Percentiles rank a stretch among this genome's conserved stretches.
Conservation (phyloP, 2,888 invertebrate genomes). For the Synanthedon tipuliformis region DNA sequence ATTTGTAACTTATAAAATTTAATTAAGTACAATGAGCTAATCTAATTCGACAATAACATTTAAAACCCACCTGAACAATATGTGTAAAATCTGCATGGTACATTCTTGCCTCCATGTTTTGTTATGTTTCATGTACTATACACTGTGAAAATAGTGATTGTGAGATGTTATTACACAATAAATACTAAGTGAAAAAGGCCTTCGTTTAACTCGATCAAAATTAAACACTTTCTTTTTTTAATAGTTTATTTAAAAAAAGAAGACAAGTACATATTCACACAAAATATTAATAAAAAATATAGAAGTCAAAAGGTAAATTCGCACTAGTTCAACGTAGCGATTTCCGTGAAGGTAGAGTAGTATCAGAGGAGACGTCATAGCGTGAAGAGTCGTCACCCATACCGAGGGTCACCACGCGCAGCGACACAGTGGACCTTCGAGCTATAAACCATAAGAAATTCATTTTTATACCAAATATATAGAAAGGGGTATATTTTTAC, state of each 20-base stretch:
- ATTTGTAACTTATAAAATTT: neutral
- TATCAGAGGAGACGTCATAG: slow-evolving; percentile 4
- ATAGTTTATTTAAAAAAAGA: too few relatives aligned
- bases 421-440: slow-evolving; percentile 47
- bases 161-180: slow-evolving; percentile 39
- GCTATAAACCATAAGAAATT: slow-evolving; percentile 17
- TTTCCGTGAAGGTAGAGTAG: slow-evolving; percentile 13
- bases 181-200: neutral
- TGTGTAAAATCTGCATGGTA: slow-evolving; percentile 6
- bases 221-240: too few relatives aligned
- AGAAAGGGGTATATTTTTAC: too few relatives aligned
- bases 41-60: slow-evolving; percentile 36
- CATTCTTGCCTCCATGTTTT: slow-evolving; percentile 29
- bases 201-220: neutral
- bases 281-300: too few relatives aligned
- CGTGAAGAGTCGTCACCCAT: slow-evolving; percentile 22
- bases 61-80: slow-evolving; percentile 32
- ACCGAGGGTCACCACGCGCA: slow-evolving; percentile 50
- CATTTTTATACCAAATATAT: neutral
- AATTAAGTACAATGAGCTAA: slow-evolving; percentile 7
- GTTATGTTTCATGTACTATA: neutral
- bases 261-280: too few relatives aligned
- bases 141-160: slow-evolving; percentile 8
- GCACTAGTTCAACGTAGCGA: slow-evolving; percentile 13
- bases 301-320: too few relatives aligned